These are phyloP conservation scores for Paralichthys olivaceus DNA, from an alignment of 2,113 vertebrate genomes.

Conservation along the genomic window DNA sequence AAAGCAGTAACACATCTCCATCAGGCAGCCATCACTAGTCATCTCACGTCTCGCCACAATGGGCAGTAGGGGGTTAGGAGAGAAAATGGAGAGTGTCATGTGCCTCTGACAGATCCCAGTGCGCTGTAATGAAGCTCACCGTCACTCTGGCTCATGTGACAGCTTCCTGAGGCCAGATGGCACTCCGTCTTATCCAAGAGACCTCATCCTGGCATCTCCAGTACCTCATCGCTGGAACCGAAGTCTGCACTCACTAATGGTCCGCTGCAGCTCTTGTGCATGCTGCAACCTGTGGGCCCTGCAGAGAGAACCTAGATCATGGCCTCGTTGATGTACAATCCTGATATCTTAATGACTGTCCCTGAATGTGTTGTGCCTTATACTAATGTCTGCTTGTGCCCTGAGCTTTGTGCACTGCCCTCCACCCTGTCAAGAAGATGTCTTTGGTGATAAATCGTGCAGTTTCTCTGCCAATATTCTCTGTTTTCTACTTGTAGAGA, in stretches of 20 bases:
- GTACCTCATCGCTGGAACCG: neutral
- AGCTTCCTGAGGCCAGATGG: constrained; percentile 54
- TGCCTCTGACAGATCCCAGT: constrained; percentile 59
- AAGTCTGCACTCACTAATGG: constrained; percentile 21
- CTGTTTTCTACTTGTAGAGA: neutral
- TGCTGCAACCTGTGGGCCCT: constrained; percentile 2
- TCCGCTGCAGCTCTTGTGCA: neutral
- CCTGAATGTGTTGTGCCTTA: neutral
- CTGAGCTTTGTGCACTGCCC: neutral
- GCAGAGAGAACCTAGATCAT: neutral
- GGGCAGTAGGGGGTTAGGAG: constrained; percentile 3
- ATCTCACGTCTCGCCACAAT: constrained; percentile 27
- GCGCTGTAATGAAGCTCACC: constrained; percentile 42
- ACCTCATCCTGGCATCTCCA: constrained; percentile 22
- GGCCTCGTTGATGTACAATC: neutral
- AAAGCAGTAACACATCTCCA: constrained; percentile 16
- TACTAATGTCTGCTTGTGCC: neutral
- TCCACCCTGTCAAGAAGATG: neutral
- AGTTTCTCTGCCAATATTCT: neutral
- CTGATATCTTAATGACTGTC: neutral
- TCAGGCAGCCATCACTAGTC: constrained; percentile 37
- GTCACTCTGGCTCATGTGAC: constrained; percentile 40
- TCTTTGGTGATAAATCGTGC: neutral
- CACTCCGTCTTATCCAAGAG: constrained; percentile 40
- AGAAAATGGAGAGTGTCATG: constrained; percentile 55